Percentiles rank a stretch among this genome's conserved stretches.
Evolutionary conservation across 2,888 invertebrate genomes (phyloP).

Genomic region (Chalcis sispes): DNA sequence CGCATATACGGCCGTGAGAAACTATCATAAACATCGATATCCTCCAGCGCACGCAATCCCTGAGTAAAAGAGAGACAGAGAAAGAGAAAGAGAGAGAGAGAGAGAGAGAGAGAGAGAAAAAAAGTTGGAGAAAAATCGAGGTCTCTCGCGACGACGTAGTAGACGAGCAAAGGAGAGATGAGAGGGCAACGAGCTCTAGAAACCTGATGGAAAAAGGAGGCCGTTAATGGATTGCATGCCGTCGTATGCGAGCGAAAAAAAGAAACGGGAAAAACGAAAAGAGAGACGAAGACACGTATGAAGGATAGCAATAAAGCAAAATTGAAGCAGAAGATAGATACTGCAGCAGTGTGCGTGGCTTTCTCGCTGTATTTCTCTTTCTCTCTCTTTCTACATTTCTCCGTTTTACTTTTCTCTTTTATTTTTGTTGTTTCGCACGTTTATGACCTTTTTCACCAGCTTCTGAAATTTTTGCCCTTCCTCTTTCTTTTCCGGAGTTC

Average conservation of each 20-base stretch:
- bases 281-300: too few relatives aligned
- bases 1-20: neutral
- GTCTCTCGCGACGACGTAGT: neutral
- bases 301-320: slow-evolving; percentile 1
- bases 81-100: neutral
- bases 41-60: neutral
- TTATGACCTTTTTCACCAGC: slow-evolving; percentile 3
- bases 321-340: slow-evolving; percentile 14
- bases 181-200: too few relatives aligned
- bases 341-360: slow-evolving; percentile 7
- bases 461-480: slow-evolving; percentile 14
- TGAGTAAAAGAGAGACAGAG: neutral
- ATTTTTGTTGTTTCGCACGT: slow-evolving; percentile 6
- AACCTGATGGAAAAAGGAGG: too few relatives aligned
- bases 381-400: neutral
- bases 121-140: too few relatives aligned
- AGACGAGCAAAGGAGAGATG: neutral
- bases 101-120: neutral
- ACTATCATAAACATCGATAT: slow-evolving; percentile 36
- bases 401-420: neutral
- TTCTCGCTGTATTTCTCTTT: neutral
- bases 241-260: too few relatives aligned
- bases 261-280: too few relatives aligned
- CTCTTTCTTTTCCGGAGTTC: neutral
- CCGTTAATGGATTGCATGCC: too few relatives aligned